Conservation (phyloP, 2,888 invertebrate species). For the Erebia ligea region DNA sequence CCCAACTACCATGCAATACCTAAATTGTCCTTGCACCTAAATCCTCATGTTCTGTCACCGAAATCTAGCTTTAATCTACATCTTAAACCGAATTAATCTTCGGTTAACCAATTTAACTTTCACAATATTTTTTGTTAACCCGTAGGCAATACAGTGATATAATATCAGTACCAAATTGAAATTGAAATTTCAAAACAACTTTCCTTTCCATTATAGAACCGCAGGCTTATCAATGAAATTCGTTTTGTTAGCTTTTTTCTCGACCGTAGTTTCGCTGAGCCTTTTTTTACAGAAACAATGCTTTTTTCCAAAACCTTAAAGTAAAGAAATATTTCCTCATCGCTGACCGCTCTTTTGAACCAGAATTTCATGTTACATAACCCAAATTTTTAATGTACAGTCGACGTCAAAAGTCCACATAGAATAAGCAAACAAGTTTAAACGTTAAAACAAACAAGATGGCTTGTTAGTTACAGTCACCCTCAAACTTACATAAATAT, state of each 20-base stretch:
- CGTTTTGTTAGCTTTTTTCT: background rate
- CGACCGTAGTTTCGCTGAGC: background rate
- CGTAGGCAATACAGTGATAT: background rate
- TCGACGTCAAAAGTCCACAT: too few relatives aligned
- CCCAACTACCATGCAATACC: too few relatives aligned
- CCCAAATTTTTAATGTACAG: too few relatives aligned
- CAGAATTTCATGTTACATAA: too few relatives aligned
- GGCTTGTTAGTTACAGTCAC: too few relatives aligned
- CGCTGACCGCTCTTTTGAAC: too few relatives aligned
- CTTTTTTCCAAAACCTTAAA: too few relatives aligned
- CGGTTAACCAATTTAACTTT: background rate
- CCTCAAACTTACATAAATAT: too few relatives aligned
- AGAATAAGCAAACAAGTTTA: too few relatives aligned
- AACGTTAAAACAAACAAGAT: too few relatives aligned
- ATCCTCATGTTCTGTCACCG: background rate
- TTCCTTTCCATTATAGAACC: background rate
- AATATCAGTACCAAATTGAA: background rate
- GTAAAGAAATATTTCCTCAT: too few relatives aligned
- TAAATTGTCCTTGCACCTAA: too few relatives aligned
- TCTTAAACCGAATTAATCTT: background rate
- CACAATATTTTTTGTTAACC: background rate
- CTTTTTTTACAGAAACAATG: background rate
- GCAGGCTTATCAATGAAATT: constrained; percentile 4
- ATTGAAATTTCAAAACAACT: background rate
- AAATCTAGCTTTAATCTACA: background rate